Percentiles rank a stretch among this genome's conserved stretches.
phyloP scores from a whole-genome alignment of 1,140 invertebrate species.

The Varroa destructor region DNA sequence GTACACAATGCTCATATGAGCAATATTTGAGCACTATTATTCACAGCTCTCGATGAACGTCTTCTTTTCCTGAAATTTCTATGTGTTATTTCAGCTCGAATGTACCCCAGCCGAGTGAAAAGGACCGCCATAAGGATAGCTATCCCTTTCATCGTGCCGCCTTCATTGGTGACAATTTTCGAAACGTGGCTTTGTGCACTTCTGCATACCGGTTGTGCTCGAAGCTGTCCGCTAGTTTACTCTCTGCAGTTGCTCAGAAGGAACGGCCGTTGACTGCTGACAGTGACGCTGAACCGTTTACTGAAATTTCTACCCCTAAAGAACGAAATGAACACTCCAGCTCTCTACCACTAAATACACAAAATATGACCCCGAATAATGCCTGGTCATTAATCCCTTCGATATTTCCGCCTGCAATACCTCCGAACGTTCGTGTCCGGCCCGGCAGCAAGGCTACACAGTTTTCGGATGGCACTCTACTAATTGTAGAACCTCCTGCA shows the following conservation, averaged over 20 bases:
- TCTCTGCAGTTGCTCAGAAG: not conserved
- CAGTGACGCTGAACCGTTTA: not conserved
- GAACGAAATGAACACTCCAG: not conserved
- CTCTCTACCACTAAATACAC: not conserved
- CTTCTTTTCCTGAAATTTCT: not conserved
- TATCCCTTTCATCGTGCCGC: not conserved
- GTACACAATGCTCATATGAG: too few relatives aligned
- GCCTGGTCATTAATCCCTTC: not conserved
- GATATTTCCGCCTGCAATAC: not conserved
- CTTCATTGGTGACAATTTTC: conserved; percentile 16
- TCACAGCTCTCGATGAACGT: not conserved
- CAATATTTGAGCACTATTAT: too few relatives aligned
- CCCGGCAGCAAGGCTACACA: conserved; percentile 1
- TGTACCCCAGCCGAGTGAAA: not conserved
- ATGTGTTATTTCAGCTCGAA: not conserved
- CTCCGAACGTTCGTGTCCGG: conserved; percentile 14
- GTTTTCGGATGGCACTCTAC: conserved; percentile 22
- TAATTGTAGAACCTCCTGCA: conserved; percentile 13
- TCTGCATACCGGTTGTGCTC: not conserved
- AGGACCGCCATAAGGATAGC: conserved; percentile 4
- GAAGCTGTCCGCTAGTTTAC: not conserved
- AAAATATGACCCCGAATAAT: too few relatives aligned
- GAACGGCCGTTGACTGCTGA: not conserved
- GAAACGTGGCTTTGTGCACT: not conserved
- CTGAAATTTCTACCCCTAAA: not conserved